phyloP scores from a whole-genome alignment of 1,140 invertebrate genomes.

The Mamestra configurata region DNA sequence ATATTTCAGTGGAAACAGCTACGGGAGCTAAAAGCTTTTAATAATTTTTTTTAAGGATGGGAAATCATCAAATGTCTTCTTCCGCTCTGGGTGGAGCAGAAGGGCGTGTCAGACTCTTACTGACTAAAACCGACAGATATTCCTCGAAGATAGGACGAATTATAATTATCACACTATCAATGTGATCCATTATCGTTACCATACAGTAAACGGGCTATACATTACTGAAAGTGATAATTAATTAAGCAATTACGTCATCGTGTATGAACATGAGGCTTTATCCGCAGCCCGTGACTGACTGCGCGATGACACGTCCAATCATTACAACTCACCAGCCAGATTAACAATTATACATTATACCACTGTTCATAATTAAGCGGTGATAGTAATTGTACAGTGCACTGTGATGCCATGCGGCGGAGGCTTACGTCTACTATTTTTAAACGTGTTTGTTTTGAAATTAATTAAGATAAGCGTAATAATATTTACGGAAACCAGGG shows the following conservation, averaged over 20 bases:
- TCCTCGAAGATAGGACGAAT: neutral
- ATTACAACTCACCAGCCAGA: constrained; percentile 1
- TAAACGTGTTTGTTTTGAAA: too few relatives aligned
- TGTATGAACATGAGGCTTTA: constrained; percentile 10
- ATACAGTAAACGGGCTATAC: neutral
- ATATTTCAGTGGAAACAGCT: too few relatives aligned
- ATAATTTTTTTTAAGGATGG: too few relatives aligned
- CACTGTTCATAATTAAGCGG: constrained; percentile 7
- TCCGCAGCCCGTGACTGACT: constrained; percentile 7
- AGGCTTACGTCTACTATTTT: too few relatives aligned
- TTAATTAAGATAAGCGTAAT: too few relatives aligned
- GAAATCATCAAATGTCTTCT: too few relatives aligned
- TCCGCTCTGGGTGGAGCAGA: too few relatives aligned
- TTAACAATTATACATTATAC: neutral
- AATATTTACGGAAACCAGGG: too few relatives aligned
- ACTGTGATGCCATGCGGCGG: neutral
- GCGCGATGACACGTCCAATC: constrained; percentile 22
- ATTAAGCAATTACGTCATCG: constrained; percentile 14
- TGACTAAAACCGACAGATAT: too few relatives aligned
- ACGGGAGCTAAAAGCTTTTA: too few relatives aligned
- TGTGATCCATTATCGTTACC: neutral
- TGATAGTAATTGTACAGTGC: neutral
- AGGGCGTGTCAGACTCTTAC: too few relatives aligned
- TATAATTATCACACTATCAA: neutral
- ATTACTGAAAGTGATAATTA: constrained; percentile 22